These are phyloP conservation scores for Amblyjoppa proteus DNA, from an alignment of 2,888 invertebrate species.

Conservation along the genomic window DNA sequence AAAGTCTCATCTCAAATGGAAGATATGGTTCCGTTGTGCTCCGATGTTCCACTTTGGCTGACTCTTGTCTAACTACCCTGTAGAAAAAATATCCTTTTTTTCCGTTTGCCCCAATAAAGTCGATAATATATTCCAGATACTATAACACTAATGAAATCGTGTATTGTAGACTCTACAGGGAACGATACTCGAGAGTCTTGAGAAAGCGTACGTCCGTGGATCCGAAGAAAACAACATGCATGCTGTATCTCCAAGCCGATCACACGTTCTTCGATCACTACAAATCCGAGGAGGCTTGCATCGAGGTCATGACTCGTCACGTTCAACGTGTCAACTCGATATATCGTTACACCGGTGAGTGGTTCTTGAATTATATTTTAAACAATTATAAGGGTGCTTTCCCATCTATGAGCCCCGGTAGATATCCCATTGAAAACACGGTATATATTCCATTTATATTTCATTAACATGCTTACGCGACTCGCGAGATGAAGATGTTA, in stretches of 20 bases:
- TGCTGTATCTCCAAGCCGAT: constrained; percentile 97
- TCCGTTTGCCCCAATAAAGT: neutral
- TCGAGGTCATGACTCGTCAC: constrained; percentile 96
- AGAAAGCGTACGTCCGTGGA: constrained; percentile 88
- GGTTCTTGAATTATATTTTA: neutral
- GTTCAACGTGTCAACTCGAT: constrained; percentile 96
- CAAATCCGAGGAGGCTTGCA: constrained; percentile 95
- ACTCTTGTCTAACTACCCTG: too few relatives aligned
- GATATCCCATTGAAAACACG: neutral
- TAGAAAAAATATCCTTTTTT: too few relatives aligned
- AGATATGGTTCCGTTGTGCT: too few relatives aligned
- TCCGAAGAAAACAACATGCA: constrained; percentile 95
- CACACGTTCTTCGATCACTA: constrained; percentile 97
- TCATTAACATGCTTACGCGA: neutral
- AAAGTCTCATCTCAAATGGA: too few relatives aligned
- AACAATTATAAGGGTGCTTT: neutral
- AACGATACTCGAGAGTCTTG: constrained; percentile 72
- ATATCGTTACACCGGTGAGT: constrained; percentile 92
- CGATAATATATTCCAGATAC: neutral
- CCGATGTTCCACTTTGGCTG: too few relatives aligned
- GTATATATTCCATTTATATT: neutral
- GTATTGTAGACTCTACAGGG: constrained; percentile 73
- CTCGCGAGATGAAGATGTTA: too few relatives aligned
- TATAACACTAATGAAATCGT: constrained; percentile 16
- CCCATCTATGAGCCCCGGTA: neutral